A percentile compares a stretch with the other conserved stretches of the same genome.
Evolutionary conservation across 2,888 invertebrate species (phyloP).

Genomic region (Noctua fimbriata): DNA sequence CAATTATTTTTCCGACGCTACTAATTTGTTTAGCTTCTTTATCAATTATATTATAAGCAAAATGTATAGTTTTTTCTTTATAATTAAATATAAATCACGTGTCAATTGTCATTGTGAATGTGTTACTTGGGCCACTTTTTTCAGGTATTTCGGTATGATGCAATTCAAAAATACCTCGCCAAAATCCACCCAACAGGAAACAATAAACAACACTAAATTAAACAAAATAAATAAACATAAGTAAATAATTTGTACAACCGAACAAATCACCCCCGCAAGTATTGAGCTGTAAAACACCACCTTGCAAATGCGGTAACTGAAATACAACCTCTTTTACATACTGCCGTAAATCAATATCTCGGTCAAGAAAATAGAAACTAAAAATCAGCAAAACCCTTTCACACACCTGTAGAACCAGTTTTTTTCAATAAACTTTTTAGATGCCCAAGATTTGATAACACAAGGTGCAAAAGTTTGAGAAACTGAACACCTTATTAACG

Average conservation of each 20-base stretch:
- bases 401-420: conserved; percentile 79
- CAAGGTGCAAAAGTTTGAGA: conserved; percentile 87
- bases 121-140: background rate
- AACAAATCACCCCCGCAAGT: conserved; percentile 36
- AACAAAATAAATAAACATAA: background rate
- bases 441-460: conserved; percentile 80
- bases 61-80: background rate
- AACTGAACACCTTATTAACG: conserved; percentile 84
- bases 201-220: background rate
- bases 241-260: conserved; percentile 10
- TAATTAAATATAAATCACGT: background rate
- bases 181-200: background rate
- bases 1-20: conserved; percentile 1
- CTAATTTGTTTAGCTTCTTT: background rate
- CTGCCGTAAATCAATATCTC: conserved; percentile 53
- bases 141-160: background rate
- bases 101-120: background rate
- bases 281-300: conserved; percentile 40
- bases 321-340: conserved; percentile 33
- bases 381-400: conserved; percentile 69
- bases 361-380: conserved; percentile 60
- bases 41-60: background rate
- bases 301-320: conserved; percentile 40
- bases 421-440: conserved; percentile 81
- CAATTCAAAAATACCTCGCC: background rate